These are phyloP conservation scores for Agraylea sexmaculata DNA, from an alignment of 1,140 invertebrate species.

Conservation along the genomic window DNA sequence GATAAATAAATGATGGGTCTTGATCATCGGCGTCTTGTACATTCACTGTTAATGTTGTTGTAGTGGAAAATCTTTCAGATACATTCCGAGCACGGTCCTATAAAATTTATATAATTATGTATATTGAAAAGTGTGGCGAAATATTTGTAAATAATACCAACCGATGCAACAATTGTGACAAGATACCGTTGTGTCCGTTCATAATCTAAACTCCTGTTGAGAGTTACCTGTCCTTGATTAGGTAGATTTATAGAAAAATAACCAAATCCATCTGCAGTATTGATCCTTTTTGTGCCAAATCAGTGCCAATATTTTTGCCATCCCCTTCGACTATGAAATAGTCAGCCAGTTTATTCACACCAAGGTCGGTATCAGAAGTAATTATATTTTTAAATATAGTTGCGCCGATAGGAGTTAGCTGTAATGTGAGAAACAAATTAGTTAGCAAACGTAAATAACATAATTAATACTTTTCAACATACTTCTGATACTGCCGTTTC, in stretches of 20 bases:
- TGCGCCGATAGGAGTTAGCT: slow-evolving; percentile 77
- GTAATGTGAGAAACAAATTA: slow-evolving; percentile 26
- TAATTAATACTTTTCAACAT: background rate
- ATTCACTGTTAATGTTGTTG: slow-evolving; percentile 74
- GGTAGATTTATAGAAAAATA: slow-evolving; percentile 77
- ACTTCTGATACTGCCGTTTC: slow-evolving; percentile 79
- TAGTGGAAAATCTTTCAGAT: slow-evolving; percentile 61
- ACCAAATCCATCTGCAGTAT: slow-evolving; percentile 64
- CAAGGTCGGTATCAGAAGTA: slow-evolving; percentile 73
- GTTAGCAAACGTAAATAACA: slow-evolving; percentile 3
- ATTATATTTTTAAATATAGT: slow-evolving; percentile 77
- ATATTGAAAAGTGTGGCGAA: slow-evolving; percentile 13
- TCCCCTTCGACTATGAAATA: slow-evolving; percentile 57
- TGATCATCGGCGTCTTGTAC: slow-evolving; percentile 82
- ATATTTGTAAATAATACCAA: slow-evolving; percentile 46
- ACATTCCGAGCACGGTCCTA: slow-evolving; percentile 73
- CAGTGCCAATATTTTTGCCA: slow-evolving; percentile 30
- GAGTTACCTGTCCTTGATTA: slow-evolving; percentile 79
- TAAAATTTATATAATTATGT: slow-evolving; percentile 23
- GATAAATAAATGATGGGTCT: slow-evolving; percentile 76
- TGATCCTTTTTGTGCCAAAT: slow-evolving; percentile 45
- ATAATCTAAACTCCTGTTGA: slow-evolving; percentile 80
- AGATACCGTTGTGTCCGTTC: slow-evolving; percentile 81
- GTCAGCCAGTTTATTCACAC: slow-evolving; percentile 76
- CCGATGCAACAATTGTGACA: slow-evolving; percentile 78